A percentile compares a stretch with the other conserved stretches of the same genome.
Evolutionary conservation across 2,797 vertebrate species (phyloP).

Genomic region (Sebastes aleutianus): DNA sequence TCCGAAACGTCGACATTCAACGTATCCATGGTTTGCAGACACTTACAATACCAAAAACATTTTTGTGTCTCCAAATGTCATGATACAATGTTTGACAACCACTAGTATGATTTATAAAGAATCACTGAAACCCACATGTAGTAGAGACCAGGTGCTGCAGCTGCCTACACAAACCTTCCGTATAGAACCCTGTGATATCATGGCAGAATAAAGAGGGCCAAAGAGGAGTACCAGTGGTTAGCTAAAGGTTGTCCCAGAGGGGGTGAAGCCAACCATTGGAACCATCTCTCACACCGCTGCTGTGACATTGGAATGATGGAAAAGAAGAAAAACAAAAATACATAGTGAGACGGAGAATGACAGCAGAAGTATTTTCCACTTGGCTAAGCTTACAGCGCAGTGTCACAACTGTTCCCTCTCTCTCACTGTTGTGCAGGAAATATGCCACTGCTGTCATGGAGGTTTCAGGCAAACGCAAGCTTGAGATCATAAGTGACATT

Average conservation of each 20-base stretch:
- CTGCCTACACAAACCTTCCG: not conserved
- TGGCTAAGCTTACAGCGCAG: not conserved
- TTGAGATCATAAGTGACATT: slow-evolving; percentile 33
- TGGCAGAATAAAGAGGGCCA: not conserved
- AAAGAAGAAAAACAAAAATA: not conserved
- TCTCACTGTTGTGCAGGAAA: not conserved
- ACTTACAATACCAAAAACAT: too few relatives aligned
- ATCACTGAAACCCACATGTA: not conserved
- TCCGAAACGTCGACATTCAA: too few relatives aligned
- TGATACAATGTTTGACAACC: not conserved
- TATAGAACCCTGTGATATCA: not conserved
- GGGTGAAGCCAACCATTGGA: not conserved
- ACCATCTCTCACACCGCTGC: not conserved
- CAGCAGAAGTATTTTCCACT: slow-evolving; percentile 27
- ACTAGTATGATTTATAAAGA: not conserved
- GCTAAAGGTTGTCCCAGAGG: slow-evolving; percentile 6
- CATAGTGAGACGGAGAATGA: slow-evolving; percentile 12
- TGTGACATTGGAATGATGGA: slow-evolving; percentile 9
- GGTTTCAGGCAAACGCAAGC: slow-evolving; percentile 12
- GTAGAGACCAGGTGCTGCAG: not conserved
- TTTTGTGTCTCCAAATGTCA: too few relatives aligned
- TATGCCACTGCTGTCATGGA: slow-evolving; percentile 18
- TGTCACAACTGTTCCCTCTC: not conserved
- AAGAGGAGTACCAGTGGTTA: not conserved
- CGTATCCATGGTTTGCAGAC: too few relatives aligned